phyloP scores from a whole-genome alignment of 2,888 invertebrate genomes.

The Nineta flava region DNA sequence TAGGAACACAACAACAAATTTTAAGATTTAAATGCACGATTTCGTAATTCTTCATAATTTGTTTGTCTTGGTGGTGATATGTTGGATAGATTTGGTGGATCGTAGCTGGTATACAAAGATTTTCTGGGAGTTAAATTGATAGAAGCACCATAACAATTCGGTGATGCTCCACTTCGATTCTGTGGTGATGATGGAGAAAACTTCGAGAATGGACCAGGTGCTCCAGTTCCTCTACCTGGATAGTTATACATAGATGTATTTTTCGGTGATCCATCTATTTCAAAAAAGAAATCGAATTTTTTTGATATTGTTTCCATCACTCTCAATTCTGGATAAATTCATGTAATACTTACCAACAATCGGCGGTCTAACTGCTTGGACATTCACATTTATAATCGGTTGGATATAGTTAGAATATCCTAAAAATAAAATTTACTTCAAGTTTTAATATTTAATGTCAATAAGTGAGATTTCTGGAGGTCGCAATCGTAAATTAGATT shows the following conservation, averaged over 20 bases:
- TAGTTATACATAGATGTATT: no score
- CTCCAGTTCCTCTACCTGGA: no score
- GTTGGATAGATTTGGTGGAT: not conserved
- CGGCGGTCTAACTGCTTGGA: constrained; percentile 11
- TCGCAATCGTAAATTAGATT: no score
- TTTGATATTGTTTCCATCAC: no score
- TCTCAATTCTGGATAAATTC: no score
- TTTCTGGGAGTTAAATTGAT: not conserved
- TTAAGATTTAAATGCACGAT: not conserved
- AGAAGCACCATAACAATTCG: not conserved
- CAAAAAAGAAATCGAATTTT: no score
- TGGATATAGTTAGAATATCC: constrained; percentile 25
- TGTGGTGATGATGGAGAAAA: not conserved
- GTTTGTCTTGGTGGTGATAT: not conserved
- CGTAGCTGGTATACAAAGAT: not conserved
- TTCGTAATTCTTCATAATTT: not conserved
- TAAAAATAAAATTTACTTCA: constrained; percentile 13
- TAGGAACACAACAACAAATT: not conserved
- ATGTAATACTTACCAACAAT: not conserved
- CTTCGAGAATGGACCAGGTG: no score
- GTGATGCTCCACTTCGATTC: not conserved
- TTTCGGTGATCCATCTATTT: no score
- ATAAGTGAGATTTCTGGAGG: not conserved
- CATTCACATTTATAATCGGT: constrained; percentile 24
- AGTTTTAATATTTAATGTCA: not conserved